These are phyloP conservation scores for Penaeus vannamei DNA, from an alignment of 1,140 invertebrate species.

Conservation along the genomic window DNA sequence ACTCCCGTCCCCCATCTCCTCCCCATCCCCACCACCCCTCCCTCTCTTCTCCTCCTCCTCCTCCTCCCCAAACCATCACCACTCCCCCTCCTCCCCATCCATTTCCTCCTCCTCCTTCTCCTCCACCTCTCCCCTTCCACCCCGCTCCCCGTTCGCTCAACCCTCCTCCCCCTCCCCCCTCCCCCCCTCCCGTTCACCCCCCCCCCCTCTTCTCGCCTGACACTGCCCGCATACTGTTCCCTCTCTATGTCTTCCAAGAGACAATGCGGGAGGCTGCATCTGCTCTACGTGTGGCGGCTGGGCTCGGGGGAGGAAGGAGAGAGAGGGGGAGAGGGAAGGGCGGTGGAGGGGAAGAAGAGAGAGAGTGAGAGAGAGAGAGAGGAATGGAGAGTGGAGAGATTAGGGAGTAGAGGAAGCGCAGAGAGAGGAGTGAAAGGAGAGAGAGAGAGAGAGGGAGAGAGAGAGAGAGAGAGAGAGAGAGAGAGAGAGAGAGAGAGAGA, in stretches of 20 bases:
- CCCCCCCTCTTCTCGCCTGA: not conserved
- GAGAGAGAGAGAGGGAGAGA: not conserved
- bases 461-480: not conserved
- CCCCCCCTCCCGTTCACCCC: not conserved
- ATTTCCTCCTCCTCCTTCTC: not conserved
- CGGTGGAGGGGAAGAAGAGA: not conserved
- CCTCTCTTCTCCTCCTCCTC: not conserved
- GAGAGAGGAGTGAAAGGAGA: not conserved
- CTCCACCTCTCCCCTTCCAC: not conserved
- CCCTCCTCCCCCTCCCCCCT: not conserved
- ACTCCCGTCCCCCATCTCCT: not conserved
- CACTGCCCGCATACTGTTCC: not conserved
- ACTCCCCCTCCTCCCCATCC: not conserved
- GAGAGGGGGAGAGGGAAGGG: not conserved
- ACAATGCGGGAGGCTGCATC: no score
- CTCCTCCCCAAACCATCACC: not conserved
- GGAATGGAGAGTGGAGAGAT: not conserved
- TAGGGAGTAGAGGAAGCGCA: not conserved
- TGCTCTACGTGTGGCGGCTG: not conserved
- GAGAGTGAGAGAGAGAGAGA: not conserved
- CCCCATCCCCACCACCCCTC: not conserved
- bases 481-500: not conserved
- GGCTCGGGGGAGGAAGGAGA: not conserved
- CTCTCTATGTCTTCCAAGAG: not conserved
- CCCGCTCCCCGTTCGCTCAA: not conserved